Evolutionary conservation across 2,113 vertebrate genomes (phyloP).

Genomic region (Eupsittula cactorum): DNA sequence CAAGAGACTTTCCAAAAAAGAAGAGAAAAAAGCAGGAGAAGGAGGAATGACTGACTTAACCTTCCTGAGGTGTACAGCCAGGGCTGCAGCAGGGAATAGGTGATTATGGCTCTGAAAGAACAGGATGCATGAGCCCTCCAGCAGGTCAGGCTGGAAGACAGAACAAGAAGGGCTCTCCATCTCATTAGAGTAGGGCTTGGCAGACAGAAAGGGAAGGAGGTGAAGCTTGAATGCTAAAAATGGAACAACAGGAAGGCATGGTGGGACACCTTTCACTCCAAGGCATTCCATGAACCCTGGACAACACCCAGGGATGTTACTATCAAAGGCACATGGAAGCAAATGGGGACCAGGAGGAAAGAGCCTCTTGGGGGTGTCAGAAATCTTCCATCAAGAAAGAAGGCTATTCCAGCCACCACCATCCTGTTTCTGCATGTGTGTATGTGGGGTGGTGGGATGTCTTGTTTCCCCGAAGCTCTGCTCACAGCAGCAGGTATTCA

Average conservation of each 20-base stretch:
- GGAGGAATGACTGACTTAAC: neutral
- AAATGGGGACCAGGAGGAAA: neutral
- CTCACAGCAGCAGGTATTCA: neutral
- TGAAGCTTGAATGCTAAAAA: neutral
- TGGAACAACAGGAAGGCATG: neutral
- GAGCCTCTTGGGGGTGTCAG: neutral
- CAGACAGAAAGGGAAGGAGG: neutral
- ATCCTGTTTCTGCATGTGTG: accelerated
- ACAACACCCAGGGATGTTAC: neutral
- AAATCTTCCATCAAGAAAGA: neutral
- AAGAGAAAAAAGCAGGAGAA: neutral
- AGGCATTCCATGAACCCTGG: neutral
- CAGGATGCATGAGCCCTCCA: neutral
- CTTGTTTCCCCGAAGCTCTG: neutral
- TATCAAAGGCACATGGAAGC: accelerated
- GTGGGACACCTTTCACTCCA: neutral
- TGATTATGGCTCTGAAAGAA: neutral
- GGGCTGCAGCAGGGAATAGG: neutral
- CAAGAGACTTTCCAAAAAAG: neutral
- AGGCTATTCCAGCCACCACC: neutral
- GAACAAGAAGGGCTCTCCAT: neutral
- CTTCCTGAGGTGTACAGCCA: neutral
- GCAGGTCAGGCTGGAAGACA: neutral
- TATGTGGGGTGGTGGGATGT: accelerated
- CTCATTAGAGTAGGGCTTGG: accelerated